Evolutionary conservation across 2,797 vertebrate species (phyloP), one percentile per base, ranked within the genome.

Genomic region (Sciaenops ocellatus): DNA sequence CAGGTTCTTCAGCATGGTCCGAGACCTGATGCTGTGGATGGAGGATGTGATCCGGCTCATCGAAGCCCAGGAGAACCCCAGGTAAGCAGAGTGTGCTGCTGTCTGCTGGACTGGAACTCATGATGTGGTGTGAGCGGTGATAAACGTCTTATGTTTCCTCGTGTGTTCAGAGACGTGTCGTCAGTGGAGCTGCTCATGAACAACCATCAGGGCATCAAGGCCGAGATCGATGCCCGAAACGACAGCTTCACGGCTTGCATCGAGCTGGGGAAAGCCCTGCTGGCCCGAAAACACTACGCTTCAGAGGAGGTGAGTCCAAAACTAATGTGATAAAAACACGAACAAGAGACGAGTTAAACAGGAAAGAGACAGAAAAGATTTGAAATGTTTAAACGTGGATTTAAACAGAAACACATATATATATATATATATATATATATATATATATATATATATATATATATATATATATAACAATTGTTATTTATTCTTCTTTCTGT

Each of bases 141-240:
- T 61, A 5, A 24, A n/a, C 2, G 9, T 13, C 34, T 34, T 2
- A 22, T 28, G 17, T 63, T 13, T 50, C 5, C 34, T 26, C 26
- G 65, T 79, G 52, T 28, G 28, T 75, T 20, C 65, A 99, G 97
- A 93, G 97, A 99, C 30, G 98, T 99, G 73, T 99, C 98, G 0
- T 98, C 97, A 0, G 98, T 99, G 90, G 98, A 99, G 91, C 94
- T 99, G n/a, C 95, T 99, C 73, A 99, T 99, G 98, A 99, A 99
- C 94, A 99, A 98, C 91, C 98, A 99, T 78, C 98, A 99, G 90
- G 97, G 98, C 15, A 98, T 99, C 93, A 99, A 99, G 91, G 98
- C 98, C 0, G 98, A 99, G 94, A 99, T 99, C 0, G 98, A 99
- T 20, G 98, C 98, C 26, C 97, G 98, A 0, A 99, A 99, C 1